Base-by-base conservation (phyloP, 1,140 invertebrate genomes). In the Luehdorfia chinensis region DNA sequence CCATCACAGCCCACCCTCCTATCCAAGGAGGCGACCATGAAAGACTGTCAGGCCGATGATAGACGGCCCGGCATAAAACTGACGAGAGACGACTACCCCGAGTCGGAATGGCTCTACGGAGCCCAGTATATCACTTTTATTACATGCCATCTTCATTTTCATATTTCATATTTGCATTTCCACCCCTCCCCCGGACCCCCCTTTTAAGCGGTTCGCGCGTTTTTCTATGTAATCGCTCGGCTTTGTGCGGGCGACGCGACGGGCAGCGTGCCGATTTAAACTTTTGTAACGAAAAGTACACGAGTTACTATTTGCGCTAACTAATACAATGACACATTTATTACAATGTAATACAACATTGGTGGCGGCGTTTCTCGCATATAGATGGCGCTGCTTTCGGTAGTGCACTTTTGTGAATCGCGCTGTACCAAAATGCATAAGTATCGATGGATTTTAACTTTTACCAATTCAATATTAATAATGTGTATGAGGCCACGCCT, bases 101-200 rank as follows among this genome's bases (percentile, higher is more conserved):
- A 60, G 59, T 65, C 69, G 72, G 72, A 88, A 88, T 87, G 84
- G 86, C 84, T 75, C 84, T 84, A 75, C 71, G 81, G 86, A 88
- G 86, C 83, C 81, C 83, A 81, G 71, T 88, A 88, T 88, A 88
- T 88, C 87, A 88, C 78, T 88, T 88, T 88, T 88, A 88, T 88
- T 88, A 87, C 83, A 86, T 85, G 81, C 87, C 84, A 88, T 88
- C 87, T 88, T 88, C 87, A 88, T 88, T 88, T 88, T 87, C 87
- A 88, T 88, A 88, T 87, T 88, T 88, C 87, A 88, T 87, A 88
- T 88, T 88, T 88, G 87, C 87, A 88, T 88, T 87, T 85, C 74
- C 53, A 63, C 53, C 66, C 43, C 50, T 45, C 36, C 34, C 49
- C 48, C 48, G 31, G 47, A 32, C 48, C 49, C 45, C 50, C 55